Conservation (phyloP, 2,888 invertebrate species). For the Phortica magna region DNA sequence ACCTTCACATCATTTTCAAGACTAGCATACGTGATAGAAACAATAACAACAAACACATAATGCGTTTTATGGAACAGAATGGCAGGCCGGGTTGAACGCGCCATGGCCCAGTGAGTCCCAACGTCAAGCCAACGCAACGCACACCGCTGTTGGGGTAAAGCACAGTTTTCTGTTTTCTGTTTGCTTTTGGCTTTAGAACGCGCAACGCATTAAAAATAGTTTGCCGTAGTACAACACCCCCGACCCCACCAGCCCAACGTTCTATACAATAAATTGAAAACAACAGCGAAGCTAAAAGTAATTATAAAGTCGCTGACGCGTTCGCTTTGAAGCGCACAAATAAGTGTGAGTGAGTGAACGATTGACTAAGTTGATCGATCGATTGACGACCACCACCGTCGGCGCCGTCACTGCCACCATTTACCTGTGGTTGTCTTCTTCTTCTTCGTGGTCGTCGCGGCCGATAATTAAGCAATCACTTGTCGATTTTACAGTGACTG, state of each 20-base stretch:
- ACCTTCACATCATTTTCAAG: conserved; percentile 51
- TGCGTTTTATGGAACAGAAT: neutral
- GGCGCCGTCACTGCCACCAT: neutral
- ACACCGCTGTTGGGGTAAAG: too few relatives aligned
- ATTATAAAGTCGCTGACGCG: neutral
- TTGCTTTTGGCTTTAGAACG: conserved; percentile 20
- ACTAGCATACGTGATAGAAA: conserved; percentile 35
- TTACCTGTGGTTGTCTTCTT: conserved; percentile 20
- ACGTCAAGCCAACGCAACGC: too few relatives aligned
- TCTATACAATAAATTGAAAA: neutral
- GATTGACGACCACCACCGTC: neutral
- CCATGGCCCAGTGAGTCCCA: neutral
- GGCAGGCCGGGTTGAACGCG: neutral
- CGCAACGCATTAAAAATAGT: conserved; percentile 43
- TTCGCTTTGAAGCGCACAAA: neutral
- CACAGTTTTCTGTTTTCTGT: too few relatives aligned
- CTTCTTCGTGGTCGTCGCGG: neutral
- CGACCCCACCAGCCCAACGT: neutral
- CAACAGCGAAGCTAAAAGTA: neutral
- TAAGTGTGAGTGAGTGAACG: neutral
- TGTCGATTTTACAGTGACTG: conserved; percentile 36
- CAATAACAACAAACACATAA: conserved; percentile 9
- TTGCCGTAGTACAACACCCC: neutral
- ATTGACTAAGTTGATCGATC: neutral
- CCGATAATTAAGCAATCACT: conserved; percentile 45